Conservation (phyloP, 2,113 vertebrate species). For the Buteo buteo region DNA sequence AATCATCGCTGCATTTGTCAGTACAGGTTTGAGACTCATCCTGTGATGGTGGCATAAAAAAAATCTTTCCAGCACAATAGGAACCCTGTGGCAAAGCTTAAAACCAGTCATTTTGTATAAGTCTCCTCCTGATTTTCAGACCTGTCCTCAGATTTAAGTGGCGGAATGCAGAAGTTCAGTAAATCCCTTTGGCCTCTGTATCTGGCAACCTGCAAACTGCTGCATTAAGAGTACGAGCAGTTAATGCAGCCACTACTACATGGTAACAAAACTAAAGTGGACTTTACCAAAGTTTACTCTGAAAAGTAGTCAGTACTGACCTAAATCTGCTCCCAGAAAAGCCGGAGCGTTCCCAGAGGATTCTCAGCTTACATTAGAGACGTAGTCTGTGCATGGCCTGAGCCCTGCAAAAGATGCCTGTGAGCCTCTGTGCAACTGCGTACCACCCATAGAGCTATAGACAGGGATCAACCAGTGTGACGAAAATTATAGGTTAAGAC, state of each 20-base stretch:
- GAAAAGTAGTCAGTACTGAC: neutral
- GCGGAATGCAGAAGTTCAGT: neutral
- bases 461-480: neutral
- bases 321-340: neutral
- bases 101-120: neutral
- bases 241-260: neutral
- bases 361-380: neutral
- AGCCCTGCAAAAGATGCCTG: neutral
- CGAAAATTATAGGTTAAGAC: neutral
- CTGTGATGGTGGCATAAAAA: neutral
- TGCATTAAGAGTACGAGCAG: neutral
- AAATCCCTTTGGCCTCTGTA: neutral
- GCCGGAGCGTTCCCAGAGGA: accelerated
- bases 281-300: neutral
- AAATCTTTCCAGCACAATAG: neutral
- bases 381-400: neutral
- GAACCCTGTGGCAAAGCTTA: neutral
- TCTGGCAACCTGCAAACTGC: neutral
- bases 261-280: neutral
- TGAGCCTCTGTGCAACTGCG: neutral
- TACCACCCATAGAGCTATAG: neutral
- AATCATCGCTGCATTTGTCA: neutral
- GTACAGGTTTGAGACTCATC: neutral
- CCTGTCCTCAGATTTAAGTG: neutral
- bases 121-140: neutral